These are phyloP conservation scores for Lepidotrigona ventralis DNA, from an alignment of 1,140 invertebrate species.

Conservation along the genomic window DNA sequence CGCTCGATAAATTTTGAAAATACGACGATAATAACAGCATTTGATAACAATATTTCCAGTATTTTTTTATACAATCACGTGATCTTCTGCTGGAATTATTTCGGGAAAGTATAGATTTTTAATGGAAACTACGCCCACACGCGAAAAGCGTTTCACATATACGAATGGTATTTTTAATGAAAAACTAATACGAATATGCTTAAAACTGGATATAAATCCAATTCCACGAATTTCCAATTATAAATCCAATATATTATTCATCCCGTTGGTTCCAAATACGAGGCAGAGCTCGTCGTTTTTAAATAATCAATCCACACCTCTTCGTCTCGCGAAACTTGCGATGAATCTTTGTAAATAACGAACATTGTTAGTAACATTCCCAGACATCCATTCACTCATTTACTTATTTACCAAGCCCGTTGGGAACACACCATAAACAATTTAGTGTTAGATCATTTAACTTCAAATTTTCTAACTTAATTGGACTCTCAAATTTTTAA, in stretches of 20 bases:
- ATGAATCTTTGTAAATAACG: not conserved
- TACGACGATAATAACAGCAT: not conserved
- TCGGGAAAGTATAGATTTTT: not conserved
- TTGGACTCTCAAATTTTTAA: no score
- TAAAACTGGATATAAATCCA: not conserved
- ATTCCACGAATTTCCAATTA: not conserved
- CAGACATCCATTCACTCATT: no score
- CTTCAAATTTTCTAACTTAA: no score
- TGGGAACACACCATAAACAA: no score
- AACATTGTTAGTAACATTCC: not conserved
- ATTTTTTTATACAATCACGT: not conserved
- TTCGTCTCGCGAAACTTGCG: not conserved
- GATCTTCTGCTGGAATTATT: not conserved
- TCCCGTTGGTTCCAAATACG: not conserved
- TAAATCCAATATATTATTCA: not conserved
- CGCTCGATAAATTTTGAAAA: not conserved
- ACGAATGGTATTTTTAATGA: not conserved
- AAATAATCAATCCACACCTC: not conserved
- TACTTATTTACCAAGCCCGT: no score
- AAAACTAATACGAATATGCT: not conserved
- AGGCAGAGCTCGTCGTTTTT: not conserved
- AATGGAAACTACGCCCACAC: not conserved
- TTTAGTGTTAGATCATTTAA: no score
- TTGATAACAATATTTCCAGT: fast-evolving
- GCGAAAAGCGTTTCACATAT: not conserved